phyloP scores from a whole-genome alignment of 2,113 vertebrate species.

The Pelecanus crispus region DNA sequence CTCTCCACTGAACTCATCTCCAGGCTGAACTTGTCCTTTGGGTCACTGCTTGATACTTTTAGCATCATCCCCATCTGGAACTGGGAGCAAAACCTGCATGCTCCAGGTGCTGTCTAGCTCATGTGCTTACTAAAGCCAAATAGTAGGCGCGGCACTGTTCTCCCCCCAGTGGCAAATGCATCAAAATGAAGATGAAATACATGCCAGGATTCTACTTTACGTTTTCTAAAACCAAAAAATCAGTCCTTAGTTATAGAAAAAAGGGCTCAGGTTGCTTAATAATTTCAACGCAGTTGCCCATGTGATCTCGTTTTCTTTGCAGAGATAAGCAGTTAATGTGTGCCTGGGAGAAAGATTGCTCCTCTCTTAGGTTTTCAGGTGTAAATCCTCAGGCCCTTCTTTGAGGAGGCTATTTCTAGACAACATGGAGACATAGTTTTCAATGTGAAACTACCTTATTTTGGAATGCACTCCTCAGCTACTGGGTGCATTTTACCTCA shows the following conservation, averaged over 20 bases:
- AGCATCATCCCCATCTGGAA: background rate
- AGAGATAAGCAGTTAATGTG: background rate
- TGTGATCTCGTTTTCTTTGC: background rate
- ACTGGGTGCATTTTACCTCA: background rate
- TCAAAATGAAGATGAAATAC: background rate
- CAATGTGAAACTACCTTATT: background rate
- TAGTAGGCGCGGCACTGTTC: fast-evolving
- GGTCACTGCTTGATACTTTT: background rate
- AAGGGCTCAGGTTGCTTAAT: background rate
- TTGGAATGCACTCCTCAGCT: fast-evolving
- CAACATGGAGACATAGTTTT: background rate
- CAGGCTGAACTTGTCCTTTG: background rate
- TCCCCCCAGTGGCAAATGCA: background rate
- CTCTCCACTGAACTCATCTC: background rate
- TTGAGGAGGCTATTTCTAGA: background rate
- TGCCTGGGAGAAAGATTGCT: background rate
- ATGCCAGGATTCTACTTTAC: fast-evolving
- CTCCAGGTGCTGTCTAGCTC: background rate
- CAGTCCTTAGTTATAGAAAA: background rate
- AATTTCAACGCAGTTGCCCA: background rate
- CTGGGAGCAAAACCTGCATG: background rate
- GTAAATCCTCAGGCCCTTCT: background rate
- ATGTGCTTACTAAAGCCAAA: background rate
- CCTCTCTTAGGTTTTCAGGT: background rate
- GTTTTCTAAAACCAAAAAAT: background rate